phyloP scores from a whole-genome alignment of 2,888 invertebrate genomes.

The Crossocerus cetratus region DNA sequence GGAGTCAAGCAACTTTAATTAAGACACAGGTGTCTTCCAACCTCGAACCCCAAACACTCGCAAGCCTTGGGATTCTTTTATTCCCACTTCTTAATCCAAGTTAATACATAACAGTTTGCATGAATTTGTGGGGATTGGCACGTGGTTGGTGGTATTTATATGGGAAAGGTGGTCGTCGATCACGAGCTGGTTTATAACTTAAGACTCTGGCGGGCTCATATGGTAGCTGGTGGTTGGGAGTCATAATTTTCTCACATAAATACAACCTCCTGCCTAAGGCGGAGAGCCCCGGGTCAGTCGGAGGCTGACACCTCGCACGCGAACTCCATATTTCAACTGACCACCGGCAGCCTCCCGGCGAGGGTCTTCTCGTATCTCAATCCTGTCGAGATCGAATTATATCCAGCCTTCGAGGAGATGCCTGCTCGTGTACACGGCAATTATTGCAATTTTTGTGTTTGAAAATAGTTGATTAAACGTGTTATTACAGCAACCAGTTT shows the following conservation, averaged over 20 bases:
- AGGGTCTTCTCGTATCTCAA: constrained; percentile 61
- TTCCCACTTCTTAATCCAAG: too few relatives aligned
- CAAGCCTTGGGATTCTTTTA: too few relatives aligned
- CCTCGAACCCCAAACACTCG: constrained; percentile 23
- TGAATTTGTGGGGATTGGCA: too few relatives aligned
- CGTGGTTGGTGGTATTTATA: constrained; percentile 16
- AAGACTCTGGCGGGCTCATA: constrained; percentile 13
- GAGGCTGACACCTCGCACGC: constrained; percentile 45
- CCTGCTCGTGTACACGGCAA: not conserved
- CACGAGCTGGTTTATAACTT: constrained; percentile 32
- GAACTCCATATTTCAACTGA: constrained; percentile 63
- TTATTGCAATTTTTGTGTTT: not conserved
- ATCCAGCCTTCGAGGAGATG: constrained; percentile 52
- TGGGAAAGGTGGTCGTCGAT: constrained; percentile 27
- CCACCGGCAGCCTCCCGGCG: constrained; percentile 12
- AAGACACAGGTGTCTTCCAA: constrained; percentile 62
- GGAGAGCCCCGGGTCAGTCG: constrained; percentile 40
- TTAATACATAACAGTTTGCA: too few relatives aligned
- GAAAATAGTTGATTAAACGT: too few relatives aligned
- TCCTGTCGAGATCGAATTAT: constrained; percentile 56
- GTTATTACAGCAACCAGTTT: constrained; percentile 28
- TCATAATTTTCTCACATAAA: constrained; percentile 66
- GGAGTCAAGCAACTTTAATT: constrained; percentile 72
- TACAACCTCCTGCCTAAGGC: constrained; percentile 55
- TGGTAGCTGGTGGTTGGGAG: constrained; percentile 37